Base-by-base conservation (phyloP, 2,113 vertebrate species). In the Mus pahari region DNA sequence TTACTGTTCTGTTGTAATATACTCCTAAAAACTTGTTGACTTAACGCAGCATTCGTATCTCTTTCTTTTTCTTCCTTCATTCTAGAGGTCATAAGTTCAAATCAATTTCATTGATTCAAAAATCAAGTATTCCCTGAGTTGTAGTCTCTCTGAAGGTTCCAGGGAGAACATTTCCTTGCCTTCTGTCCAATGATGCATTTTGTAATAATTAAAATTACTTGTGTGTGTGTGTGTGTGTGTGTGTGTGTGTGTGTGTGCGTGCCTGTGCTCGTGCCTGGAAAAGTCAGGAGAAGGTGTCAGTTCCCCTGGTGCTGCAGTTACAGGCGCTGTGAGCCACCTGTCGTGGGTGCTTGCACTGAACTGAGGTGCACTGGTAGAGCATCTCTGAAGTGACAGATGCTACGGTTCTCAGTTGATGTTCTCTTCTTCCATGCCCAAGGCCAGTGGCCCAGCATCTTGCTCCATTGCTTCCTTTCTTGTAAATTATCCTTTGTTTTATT, bases 101-200 rank as follows among this genome's bases (percentile, higher is more conserved):
- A 84, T 84, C 82, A 45, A 87, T 70, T 87, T 87, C 22, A n/a
- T 87, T 53, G 84, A 70, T n/a, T 87, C 19, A 17, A 87, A 87
- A 87, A 36, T 70, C 48, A 87, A 70, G 12, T 70, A 45, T 87
- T n/a, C 31, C 3, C 64, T 45, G 84, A 70, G 42, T 2, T n/a
- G 36, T 66, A 22, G 11, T 33, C 8, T 42, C 42, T 48, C 39
- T 22, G 39, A 66, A 48, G 62, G 42, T 62, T 12, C 42, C 28
- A 8, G 42, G 83, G 62, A 48, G 42, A 68, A 86, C 31, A 22
- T 16, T n/a, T n/a, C 31, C 33, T 87, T 53, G 33, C 64, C 64
- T 87, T 87, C 20, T 66, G 33, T 84, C 60, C 10, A 7, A 62
- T 28, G 55, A 55, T 60, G 2, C 39, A 26, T 83, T 83, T 45